A percentile compares a stretch with the other conserved stretches of the same genome.
Evolutionary conservation across 2,113 vertebrate genomes (phyloP).

Genomic region (Syrrhaptes paradoxus): DNA sequence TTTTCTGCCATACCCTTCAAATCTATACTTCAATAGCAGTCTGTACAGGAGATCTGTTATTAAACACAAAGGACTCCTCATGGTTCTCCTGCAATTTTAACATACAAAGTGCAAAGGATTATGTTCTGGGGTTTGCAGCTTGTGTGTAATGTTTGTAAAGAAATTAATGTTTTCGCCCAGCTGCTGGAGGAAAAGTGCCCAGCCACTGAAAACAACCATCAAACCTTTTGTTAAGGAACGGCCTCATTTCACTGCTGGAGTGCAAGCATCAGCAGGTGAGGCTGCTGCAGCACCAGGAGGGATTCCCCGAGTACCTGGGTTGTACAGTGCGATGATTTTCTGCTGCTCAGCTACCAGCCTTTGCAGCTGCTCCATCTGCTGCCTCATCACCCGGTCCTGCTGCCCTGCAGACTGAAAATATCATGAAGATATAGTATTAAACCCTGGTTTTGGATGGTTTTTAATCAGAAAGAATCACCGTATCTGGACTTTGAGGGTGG

Average conservation of each 20-base stretch:
- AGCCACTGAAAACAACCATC: neutral
- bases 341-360: conserved; percentile 71
- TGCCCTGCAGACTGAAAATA: conserved; percentile 13
- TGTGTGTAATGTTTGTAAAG: neutral
- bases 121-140: neutral
- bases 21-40: neutral
- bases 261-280: neutral
- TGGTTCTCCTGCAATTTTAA: neutral
- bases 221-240: neutral
- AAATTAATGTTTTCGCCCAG: neutral
- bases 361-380: conserved; percentile 67
- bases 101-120: neutral
- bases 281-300: neutral
- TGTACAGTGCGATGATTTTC: conserved; percentile 61
- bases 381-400: conserved; percentile 37
- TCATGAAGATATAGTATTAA: neutral
- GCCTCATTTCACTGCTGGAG: neutral
- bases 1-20: neutral
- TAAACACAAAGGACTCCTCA: neutral
- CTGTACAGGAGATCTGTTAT: neutral
- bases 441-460: neutral
- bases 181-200: neutral
- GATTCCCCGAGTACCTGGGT: conserved; percentile 42
- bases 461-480: neutral
- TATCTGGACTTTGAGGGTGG: neutral